A percentile compares a stretch with the other conserved stretches of the same genome.
Conservation (phyloP, 2,113 vertebrate species). For the Sus scrofa region DNA sequence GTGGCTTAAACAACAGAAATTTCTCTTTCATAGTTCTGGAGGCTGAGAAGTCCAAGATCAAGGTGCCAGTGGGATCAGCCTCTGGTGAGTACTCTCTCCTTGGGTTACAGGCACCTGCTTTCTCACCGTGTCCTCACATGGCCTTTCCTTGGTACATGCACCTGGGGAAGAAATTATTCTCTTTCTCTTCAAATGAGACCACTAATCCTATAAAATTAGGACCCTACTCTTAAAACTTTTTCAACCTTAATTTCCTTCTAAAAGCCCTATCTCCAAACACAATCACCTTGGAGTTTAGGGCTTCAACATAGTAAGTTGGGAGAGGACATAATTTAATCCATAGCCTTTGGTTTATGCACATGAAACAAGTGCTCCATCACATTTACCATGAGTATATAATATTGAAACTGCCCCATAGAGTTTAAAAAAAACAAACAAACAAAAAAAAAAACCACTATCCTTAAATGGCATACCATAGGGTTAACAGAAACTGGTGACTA, state of each 20-base stretch:
- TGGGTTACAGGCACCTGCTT: not conserved
- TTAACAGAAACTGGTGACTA: not conserved
- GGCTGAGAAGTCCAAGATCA: not conserved
- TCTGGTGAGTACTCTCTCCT: not conserved
- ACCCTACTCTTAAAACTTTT: not conserved
- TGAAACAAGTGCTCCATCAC: not conserved
- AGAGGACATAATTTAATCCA: not conserved
- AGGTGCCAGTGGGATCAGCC: not conserved
- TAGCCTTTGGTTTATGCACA: not conserved
- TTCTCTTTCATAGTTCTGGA: not conserved
- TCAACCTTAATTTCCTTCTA: not conserved
- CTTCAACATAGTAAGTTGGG: not conserved
- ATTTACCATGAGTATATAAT: not conserved
- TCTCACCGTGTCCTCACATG: not conserved
- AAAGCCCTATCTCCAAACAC: not conserved
- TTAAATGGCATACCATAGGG: not conserved
- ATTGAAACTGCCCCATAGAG: not conserved
- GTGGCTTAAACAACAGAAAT: not conserved
- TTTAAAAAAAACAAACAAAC: no score
- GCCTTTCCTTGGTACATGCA: not conserved
- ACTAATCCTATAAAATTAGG: not conserved
- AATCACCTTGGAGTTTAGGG: not conserved
- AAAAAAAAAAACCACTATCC: no score
- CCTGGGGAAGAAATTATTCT: rapidly evolving
- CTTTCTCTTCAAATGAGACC: not conserved